Evolutionary conservation across 2,113 vertebrate genomes (phyloP), one percentile per base, ranked within the genome.

Genomic region (Galeopterus variegatus): DNA sequence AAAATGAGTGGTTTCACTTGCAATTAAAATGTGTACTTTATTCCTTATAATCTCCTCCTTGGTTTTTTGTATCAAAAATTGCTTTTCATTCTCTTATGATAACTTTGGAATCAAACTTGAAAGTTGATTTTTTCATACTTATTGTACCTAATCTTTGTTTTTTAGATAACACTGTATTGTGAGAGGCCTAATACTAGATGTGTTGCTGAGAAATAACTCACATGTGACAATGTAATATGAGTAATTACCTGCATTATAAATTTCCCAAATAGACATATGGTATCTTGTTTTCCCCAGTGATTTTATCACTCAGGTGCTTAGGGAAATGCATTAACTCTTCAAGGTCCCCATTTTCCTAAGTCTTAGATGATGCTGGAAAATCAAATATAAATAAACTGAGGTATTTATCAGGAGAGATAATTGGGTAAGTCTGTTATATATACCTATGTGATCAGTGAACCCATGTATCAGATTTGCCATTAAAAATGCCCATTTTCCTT

Each of bases 181-280:
- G 15, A 45, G 77, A 88, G 24, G 17, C 13, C 41, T 67, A 33
- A 36, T 81, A 79, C 65, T 79, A 54, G 67, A 80, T 56, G 83
- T 67, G 54, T 90, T 90, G 33, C 72, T 64, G 75, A 91, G 84
- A 96, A 96, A 72, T 81, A 97, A 94, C 73, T 97, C 92, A 80
- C 45, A 90, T 52, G 76, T 97, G 95, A 97, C 83, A 75, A 92
- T 56, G 36, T 95, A 95, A 96, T 96, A 52, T 86, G 84, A 92
- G 56, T 96, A 94, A 98, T 98, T 97, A 96, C 48, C 56, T 98
- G 89, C 83, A 36, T 92, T 97, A 92, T 96, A 94, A 94, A 97
- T 97, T 97, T 96, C 56, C 21, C 80, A 95, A 54, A 82, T 83
- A 93, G 85, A 83, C 95, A 96, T 98, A 90, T 97, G 95, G 86